Percentiles rank a stretch among this genome's conserved stretches.
Conservation (phyloP, 2,797 vertebrate species). For the Arctocebus calabarensis region DNA sequence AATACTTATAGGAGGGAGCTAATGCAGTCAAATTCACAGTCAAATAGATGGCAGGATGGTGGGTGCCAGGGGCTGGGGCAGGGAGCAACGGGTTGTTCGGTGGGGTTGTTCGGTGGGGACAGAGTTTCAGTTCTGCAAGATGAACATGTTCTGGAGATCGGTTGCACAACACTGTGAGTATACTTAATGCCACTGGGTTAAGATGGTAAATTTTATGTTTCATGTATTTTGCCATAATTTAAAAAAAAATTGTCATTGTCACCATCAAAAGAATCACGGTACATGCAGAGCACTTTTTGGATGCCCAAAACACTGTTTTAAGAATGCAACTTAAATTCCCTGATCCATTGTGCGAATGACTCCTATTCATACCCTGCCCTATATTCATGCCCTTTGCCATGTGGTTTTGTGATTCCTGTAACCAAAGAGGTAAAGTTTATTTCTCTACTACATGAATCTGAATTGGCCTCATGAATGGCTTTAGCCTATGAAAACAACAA, state of each 20-base stretch:
- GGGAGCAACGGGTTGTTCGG: fast-evolving
- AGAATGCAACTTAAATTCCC: too few species aligned
- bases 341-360: fast-evolving
- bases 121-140: not conserved
- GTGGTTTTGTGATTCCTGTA: not conserved
- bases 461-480: too few species aligned
- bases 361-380: not conserved
- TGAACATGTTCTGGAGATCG: not conserved
- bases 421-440: fast-evolving
- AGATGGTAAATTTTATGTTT: fast-evolving
- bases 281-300: fast-evolving
- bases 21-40: not conserved
- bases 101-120: fast-evolving
- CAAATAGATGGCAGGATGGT: not conserved
- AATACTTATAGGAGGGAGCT: not conserved
- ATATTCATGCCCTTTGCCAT: not conserved
- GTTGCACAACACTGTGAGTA: fast-evolving
- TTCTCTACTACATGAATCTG: not conserved
- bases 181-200: fast-evolving
- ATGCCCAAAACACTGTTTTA: fast-evolving
- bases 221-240: not conserved
- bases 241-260: fast-evolving
- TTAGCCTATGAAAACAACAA: not conserved
- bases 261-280: too few species aligned
- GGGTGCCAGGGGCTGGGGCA: fast-evolving